Evolutionary conservation across 2,113 vertebrate species (phyloP).

Genomic region (Egretta garzetta): DNA sequence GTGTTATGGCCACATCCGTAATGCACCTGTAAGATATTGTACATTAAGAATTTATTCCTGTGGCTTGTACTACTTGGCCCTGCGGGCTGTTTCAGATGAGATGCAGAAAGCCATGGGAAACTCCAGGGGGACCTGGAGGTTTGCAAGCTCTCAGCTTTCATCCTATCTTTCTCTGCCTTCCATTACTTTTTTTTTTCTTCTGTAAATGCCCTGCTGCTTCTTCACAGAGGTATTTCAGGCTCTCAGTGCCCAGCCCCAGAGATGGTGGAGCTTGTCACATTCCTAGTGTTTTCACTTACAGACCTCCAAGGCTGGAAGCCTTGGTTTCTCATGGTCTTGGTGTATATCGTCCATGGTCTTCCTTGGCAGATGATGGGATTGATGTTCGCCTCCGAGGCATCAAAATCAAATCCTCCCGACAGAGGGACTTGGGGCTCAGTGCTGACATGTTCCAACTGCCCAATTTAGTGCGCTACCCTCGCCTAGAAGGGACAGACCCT

Average conservation of each 20-base stretch:
- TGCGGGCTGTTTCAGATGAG: background rate
- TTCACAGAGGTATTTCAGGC: background rate
- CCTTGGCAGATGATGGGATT: slow-evolving; percentile 89
- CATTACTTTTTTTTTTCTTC: background rate
- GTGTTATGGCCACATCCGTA: background rate
- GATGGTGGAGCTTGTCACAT: background rate
- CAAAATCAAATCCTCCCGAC: slow-evolving; percentile 95
- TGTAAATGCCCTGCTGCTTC: background rate
- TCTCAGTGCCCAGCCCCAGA: background rate
- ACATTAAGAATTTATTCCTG: background rate
- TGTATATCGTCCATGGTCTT: background rate
- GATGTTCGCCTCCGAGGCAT: slow-evolving; percentile 94
- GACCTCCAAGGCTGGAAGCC: background rate
- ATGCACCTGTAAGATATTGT: background rate
- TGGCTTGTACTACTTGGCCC: background rate
- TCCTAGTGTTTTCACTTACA: background rate
- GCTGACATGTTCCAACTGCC: slow-evolving; percentile 93
- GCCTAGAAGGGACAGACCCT: slow-evolving; percentile 90
- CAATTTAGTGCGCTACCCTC: slow-evolving; percentile 94
- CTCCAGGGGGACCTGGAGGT: background rate
- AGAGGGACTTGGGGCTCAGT: slow-evolving; percentile 91
- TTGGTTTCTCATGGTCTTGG: background rate
- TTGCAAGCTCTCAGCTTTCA: background rate
- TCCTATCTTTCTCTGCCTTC: background rate
- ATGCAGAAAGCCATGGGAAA: background rate